Percentiles rank a stretch among this genome's conserved stretches.
Evolutionary conservation across 2,113 vertebrate genomes (phyloP).

Genomic region (Psilopogon haemacephalus): DNA sequence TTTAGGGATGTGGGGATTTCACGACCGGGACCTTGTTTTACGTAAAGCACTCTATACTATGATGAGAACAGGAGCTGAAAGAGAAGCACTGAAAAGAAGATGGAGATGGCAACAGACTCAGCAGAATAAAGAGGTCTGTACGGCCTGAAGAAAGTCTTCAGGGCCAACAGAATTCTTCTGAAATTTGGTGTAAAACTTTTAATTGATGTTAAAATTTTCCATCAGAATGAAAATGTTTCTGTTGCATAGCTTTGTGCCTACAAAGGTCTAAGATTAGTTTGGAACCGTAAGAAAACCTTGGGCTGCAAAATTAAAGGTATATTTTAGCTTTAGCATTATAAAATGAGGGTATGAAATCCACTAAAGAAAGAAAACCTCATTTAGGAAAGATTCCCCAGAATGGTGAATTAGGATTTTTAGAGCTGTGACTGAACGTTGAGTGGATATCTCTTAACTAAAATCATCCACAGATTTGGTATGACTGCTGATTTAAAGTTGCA

Average conservation of each 20-base stretch:
- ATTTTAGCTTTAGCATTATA: background rate
- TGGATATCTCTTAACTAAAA: background rate
- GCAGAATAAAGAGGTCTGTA: constrained; percentile 96
- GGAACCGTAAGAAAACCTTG: background rate
- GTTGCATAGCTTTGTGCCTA: background rate
- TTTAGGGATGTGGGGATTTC: constrained; percentile 98
- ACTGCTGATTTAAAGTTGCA: background rate
- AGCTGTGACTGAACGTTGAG: background rate
- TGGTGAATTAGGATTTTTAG: background rate
- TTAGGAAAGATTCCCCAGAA: background rate
- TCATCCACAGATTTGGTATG: background rate
- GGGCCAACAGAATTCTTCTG: background rate
- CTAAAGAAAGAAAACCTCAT: background rate
- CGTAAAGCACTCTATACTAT: constrained; percentile 95
- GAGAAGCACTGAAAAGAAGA: constrained; percentile 92
- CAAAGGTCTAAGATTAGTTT: background rate
- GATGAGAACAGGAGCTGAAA: constrained; percentile 95
- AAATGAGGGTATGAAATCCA: background rate
- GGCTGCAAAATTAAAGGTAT: background rate
- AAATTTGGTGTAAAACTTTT: background rate
- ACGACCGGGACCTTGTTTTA: constrained; percentile 95
- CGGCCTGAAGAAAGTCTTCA: background rate
- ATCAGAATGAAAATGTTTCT: background rate
- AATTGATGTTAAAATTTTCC: background rate
- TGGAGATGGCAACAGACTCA: constrained; percentile 99